Evolutionary conservation across 2,113 vertebrate species (phyloP), one percentile per base, ranked within the genome.

Genomic region (Chloebia gouldiae): DNA sequence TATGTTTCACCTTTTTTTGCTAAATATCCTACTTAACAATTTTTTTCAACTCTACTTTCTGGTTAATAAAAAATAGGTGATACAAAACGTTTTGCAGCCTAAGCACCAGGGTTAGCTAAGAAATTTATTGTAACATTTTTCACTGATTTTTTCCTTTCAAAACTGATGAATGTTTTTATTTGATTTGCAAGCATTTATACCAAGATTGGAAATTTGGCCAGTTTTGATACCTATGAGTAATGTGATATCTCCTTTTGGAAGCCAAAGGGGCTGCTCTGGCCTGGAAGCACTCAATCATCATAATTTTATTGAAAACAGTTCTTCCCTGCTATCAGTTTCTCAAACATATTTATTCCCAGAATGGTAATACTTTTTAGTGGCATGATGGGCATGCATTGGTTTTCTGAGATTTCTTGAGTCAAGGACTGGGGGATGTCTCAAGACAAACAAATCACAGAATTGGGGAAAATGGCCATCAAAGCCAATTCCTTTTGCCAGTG

Each of bases 401-500:
- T 64, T 82, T 53, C 63, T 75, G 82, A 92, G 59, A 71, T 77
- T 91, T 92, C 66, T 92, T 87, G 63, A 91, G 84, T 78, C n/a
- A 54, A 61, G 89, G 69, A 15, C 28, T 88, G 30, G 8, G 59
- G 81, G 61, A 73, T 97, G 56, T 75, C 51, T 89, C 90, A 84
- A 75, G 86, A 81, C 88, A 94, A 90, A 72, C 76, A 80, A 81
- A 54, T 49, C 16, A 25, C 2, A 30, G n/a, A 57, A 81, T 1
- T 91, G 96, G 77, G 72, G 39, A 87, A 88, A 76, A 65, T 54
- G 70, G 31, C 81, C 66, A 89, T 33, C 57, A 70, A 73, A 95
- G 45, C 75, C 31, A 77, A 3, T 69, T 89, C 54, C 33, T 78
- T 77, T 24, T 78, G 95, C 93, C 84, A 94, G 73, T 64, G 95